Conservation (phyloP, 2,113 vertebrate species). For the Acanthochromis polyacanthus region DNA sequence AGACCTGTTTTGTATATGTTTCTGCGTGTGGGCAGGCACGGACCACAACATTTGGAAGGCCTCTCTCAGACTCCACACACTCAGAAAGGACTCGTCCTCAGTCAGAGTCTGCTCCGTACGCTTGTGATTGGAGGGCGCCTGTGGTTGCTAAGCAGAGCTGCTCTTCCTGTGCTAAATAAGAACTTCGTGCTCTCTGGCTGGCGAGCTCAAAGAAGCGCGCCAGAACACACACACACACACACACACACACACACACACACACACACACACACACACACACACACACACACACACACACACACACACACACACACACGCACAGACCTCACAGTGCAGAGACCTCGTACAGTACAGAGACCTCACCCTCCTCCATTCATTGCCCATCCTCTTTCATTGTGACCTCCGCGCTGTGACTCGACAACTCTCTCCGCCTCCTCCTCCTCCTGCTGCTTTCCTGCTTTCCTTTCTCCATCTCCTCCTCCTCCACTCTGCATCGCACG, state of each 20-base stretch:
- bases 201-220: conserved; percentile 81
- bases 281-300: conserved; percentile 38
- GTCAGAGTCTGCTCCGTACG: conserved; percentile 78
- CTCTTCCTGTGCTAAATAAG: conserved; percentile 89
- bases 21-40: conserved; percentile 58
- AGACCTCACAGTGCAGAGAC: conserved; percentile 56
- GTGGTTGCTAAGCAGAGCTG: conserved; percentile 89
- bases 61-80: conserved; percentile 68
- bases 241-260: conserved; percentile 34
- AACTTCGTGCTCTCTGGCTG: conserved; percentile 85
- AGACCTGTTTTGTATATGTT: conserved; percentile 43
- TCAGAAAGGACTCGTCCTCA: conserved; percentile 67
- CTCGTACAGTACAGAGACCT: conserved; percentile 73
- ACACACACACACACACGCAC: conserved; percentile 32
- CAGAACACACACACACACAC: conserved; percentile 64
- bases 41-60: conserved; percentile 62
- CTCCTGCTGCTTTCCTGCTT: conserved; percentile 43
- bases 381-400: conserved; percentile 70
- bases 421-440: conserved; percentile 42
- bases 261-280: conserved; percentile 39
- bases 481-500: conserved; percentile 51
- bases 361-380: conserved; percentile 62
- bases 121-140: conserved; percentile 84
- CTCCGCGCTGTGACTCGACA: conserved; percentile 52
- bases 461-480: conserved; percentile 43